Evolutionary conservation across 2,888 invertebrate genomes (phyloP), one percentile per base, ranked within the genome.

Genomic region (Labia minor): DNA sequence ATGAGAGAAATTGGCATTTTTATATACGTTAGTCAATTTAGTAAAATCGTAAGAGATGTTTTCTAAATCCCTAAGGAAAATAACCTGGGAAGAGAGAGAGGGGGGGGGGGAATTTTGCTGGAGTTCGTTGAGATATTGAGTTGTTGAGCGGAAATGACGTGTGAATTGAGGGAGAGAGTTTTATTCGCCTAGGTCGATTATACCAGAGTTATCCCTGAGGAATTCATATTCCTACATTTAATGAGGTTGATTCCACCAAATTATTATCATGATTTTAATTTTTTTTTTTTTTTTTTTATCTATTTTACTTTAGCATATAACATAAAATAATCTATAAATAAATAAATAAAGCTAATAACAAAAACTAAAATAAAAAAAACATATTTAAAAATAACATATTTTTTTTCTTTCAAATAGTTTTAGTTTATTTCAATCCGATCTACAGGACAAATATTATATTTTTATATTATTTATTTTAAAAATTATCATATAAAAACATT

Each of bases 121-220:
- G 49, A 49, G 49, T 49, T 49, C 49, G 49, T 49, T 49, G 49
- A 49, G 49, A 49, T 49, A 49, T 49, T 49, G 49, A 49, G 49
- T 49, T 49, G 49, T 49, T 49, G 49, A 49, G 49, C 49, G 49
- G 49, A 49, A 49, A 49, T 49, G 49, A 49, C 49, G 49, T 49
- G 49, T 49, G 49, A 49, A 49, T 49, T 49, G 49, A 49, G 49
- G 49, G 49, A 49, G 49, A 4, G 49, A 49, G 16, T 49, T 49
- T 49, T 4, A 4, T 49, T 49, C 49, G n/a, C 4, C 8, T 4
- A 8, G 14, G 49, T 49, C 49, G 49, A 49, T 49, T 49, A 11
- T 49, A n/a, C 49, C 49, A 11, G 14, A 11, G 16, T 14, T 16
- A 49, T 49, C 49, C 16, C 49, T 16, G 6, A 16, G 49, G 49